These are phyloP conservation scores for Yponomeuta sedellus DNA, from an alignment of 2,888 invertebrate species.

Conservation along the genomic window DNA sequence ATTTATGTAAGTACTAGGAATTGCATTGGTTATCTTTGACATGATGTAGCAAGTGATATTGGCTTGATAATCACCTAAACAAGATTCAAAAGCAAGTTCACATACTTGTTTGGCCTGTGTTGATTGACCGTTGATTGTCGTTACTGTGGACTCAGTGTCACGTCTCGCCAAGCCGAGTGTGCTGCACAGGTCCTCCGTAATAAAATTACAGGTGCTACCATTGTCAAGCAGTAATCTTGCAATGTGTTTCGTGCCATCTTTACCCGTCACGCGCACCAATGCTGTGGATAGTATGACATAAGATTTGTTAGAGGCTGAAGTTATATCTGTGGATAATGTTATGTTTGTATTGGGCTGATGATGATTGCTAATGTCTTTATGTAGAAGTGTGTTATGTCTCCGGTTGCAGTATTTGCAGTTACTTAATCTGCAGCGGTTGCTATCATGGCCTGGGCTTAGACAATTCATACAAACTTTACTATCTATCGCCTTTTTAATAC, in stretches of 20 bases:
- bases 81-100: conserved; percentile 2
- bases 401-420: not conserved
- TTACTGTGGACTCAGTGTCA: conserved; percentile 5
- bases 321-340: not conserved
- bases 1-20: not conserved
- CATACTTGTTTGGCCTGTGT: conserved; percentile 3
- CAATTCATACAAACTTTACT: conserved; percentile 10
- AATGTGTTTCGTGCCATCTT: not conserved
- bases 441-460: conserved; percentile 8
- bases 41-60: not conserved
- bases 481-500: not conserved
- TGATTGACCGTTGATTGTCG: conserved; percentile 10
- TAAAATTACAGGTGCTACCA: conserved; percentile 13
- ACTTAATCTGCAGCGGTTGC: not conserved
- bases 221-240: conserved; percentile 7
- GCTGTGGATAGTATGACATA: conserved; percentile 9
- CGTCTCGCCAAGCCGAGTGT: conserved; percentile 11
- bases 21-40: not conserved
- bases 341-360: not conserved
- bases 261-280: not conserved
- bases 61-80: not conserved
- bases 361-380: no score
- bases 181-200: not conserved
- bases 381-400: no score
- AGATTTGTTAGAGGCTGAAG: not conserved